Conservation (phyloP, 2,797 vertebrate species). For the Picus viridis region DNA sequence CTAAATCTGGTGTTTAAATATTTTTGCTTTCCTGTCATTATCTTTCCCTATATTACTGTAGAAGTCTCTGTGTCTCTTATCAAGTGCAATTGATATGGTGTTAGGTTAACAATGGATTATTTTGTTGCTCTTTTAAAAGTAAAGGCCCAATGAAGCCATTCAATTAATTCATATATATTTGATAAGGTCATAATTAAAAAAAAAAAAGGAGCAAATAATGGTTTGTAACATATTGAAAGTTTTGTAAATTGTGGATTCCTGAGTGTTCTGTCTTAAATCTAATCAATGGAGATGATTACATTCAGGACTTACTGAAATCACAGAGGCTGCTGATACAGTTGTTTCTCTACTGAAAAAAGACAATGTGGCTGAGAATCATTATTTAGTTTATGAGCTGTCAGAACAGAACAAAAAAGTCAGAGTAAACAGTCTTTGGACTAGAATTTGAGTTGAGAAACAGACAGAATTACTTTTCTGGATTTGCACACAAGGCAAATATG, state of each 20-base stretch:
- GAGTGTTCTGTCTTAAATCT: conserved; percentile 17
- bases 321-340: neutral
- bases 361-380: neutral
- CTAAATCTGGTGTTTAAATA: neutral
- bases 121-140: neutral
- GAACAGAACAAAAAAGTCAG: neutral
- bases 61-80: neutral
- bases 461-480: neutral
- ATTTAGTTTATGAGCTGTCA: neutral
- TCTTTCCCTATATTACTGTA: neutral
- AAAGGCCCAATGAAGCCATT: neutral
- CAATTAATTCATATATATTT: neutral
- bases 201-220: neutral
- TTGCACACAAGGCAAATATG: neutral
- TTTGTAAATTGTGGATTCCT: conserved; percentile 20
- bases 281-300: conserved; percentile 46
- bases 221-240: conserved; percentile 31
- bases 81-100: neutral
- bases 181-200: neutral
- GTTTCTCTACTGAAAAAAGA: neutral
- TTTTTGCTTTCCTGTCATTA: neutral
- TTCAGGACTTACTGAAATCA: conserved; percentile 13
- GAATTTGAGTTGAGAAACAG: neutral
- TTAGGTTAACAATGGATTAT: neutral
- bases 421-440: neutral